Percentiles rank a stretch among this genome's conserved stretches.
Evolutionary conservation across 2,113 vertebrate species (phyloP).

Genomic region (Rhinoderma darwinii): DNA sequence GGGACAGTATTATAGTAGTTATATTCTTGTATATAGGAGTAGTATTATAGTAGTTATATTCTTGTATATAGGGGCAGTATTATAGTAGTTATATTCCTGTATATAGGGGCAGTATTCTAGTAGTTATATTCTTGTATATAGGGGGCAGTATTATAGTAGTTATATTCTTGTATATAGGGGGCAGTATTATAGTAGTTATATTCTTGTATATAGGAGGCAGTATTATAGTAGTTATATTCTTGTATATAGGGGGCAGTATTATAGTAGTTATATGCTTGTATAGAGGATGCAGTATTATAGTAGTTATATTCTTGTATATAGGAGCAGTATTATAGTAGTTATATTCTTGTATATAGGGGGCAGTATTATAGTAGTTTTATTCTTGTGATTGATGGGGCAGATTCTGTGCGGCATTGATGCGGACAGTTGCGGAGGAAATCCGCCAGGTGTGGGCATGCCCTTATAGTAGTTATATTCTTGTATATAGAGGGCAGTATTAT

Average conservation of each 20-base stretch:
- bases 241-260: slow-evolving; percentile 1
- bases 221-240: slow-evolving; percentile 11
- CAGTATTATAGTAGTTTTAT: slow-evolving; percentile 13
- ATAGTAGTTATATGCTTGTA: slow-evolving; percentile 2
- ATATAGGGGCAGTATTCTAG: slow-evolving; percentile 6
- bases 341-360: background rate
- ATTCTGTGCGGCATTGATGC: too few species aligned
- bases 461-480: too few species aligned
- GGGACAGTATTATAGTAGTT: background rate
- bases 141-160: slow-evolving; percentile 7
- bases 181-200: slow-evolving; percentile 16
- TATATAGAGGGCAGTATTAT: too few species aligned
- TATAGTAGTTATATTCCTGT: too few species aligned
- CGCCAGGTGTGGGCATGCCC: too few species aligned
- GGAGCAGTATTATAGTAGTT: slow-evolving; percentile 3
- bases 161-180: background rate
- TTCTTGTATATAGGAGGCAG: background rate
- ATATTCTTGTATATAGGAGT: background rate
- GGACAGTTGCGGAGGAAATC: too few species aligned
- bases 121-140: slow-evolving; percentile 18
- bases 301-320: background rate
- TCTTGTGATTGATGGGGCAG: too few species aligned
- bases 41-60: slow-evolving; percentile 13
- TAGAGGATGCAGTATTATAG: background rate
- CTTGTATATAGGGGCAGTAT: background rate